Evolutionary conservation across 23 tunicate species (phyloP).

Genomic region (Styela clava): DNA sequence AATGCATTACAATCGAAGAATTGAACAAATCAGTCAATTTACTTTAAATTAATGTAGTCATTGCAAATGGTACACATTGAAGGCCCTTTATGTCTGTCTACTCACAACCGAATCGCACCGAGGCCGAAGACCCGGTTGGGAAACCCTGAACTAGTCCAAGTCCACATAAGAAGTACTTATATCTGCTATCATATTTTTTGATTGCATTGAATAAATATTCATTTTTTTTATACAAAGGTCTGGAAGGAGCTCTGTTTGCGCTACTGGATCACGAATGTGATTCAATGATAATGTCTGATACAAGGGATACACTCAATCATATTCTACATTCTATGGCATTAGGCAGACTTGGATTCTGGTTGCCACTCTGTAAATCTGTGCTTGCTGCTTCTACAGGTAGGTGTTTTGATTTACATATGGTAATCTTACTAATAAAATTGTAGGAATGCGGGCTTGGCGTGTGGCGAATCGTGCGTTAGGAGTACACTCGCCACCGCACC

Average conservation of each 20-base stretch:
- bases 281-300: slow-evolving; percentile 46
- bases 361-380: slow-evolving; percentile 71
- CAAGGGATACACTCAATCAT: slow-evolving; percentile 74
- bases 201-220: no score
- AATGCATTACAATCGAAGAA: no score
- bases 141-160: no score
- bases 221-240: slow-evolving; percentile 57
- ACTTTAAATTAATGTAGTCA: no score
- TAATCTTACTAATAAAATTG: background rate
- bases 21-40: no score
- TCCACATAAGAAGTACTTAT: no score
- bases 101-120: no score
- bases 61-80: no score
- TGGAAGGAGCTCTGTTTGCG: slow-evolving; percentile 88
- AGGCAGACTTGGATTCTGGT: slow-evolving; percentile 77
- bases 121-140: no score
- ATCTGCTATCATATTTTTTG: no score
- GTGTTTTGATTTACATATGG: background rate
- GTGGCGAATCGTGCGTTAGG: background rate
- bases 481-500: background rate
- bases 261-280: slow-evolving; percentile 78
- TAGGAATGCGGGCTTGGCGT: no score
- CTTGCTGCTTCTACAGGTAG: slow-evolving; percentile 92
- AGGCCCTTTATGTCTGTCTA: no score
- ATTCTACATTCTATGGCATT: slow-evolving; percentile 61